Conservation (phyloP, 2,888 invertebrate species). For the Crioceris asparagi region DNA sequence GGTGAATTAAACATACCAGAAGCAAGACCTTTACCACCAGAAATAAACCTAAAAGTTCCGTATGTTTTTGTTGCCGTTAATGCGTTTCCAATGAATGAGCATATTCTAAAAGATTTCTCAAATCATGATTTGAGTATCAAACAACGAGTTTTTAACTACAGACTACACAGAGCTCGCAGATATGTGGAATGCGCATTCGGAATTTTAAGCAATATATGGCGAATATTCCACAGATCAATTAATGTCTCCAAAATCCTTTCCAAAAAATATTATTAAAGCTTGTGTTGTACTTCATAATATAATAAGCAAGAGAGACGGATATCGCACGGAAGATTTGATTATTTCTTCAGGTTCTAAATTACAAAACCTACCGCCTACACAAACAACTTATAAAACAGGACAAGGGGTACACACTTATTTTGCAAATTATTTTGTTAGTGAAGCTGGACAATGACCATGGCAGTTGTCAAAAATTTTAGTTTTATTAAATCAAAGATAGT, state of each 20-base stretch:
- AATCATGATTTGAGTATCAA: slow-evolving; percentile 13
- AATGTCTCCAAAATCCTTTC: slow-evolving; percentile 15
- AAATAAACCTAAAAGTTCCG: slow-evolving; percentile 9
- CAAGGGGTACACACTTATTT: slow-evolving; percentile 11
- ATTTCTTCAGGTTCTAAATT: slow-evolving; percentile 11
- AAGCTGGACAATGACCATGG: slow-evolving; percentile 14
- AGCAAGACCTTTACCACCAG: slow-evolving; percentile 9
- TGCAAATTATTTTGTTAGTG: slow-evolving; percentile 16
- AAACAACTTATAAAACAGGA: slow-evolving; percentile 13
- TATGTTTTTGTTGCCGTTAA: slow-evolving; percentile 15
- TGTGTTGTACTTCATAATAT: slow-evolving; percentile 15
- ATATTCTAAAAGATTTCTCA: slow-evolving; percentile 10
- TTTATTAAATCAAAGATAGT: slow-evolving; percentile 8
- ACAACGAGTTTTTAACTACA: slow-evolving; percentile 16
- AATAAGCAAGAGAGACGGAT: slow-evolving; percentile 13
- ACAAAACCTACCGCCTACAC: slow-evolving; percentile 10
- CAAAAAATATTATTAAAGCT: slow-evolving; percentile 17
- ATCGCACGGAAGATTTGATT: slow-evolving; percentile 12
- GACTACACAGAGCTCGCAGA: slow-evolving; percentile 13
- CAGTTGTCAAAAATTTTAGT: slow-evolving; percentile 15
- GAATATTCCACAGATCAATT: slow-evolving; percentile 18
- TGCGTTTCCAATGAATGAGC: slow-evolving; percentile 12
- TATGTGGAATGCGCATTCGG: slow-evolving; percentile 18
- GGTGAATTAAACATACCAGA: slow-evolving; percentile 13
- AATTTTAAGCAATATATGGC: slow-evolving; percentile 16